A percentile compares a stretch with the other conserved stretches of the same genome.
Evolutionary conservation across 2,797 vertebrate genomes (phyloP).

Genomic region (Sebastes itinus): DNA sequence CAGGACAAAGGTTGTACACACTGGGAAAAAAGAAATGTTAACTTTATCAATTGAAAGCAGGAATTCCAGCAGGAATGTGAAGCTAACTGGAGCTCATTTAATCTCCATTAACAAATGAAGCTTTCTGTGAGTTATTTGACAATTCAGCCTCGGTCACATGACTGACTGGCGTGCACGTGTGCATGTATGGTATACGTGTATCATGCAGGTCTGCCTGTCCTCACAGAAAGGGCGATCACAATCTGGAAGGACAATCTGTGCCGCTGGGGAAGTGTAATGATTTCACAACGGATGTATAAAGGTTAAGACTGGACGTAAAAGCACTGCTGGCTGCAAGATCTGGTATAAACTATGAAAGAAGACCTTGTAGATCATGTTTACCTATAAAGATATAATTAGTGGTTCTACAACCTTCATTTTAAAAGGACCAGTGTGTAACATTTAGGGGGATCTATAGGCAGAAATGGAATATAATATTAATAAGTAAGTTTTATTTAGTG

Average conservation of each 20-base stretch:
- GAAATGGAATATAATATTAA: neutral
- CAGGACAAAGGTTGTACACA: neutral
- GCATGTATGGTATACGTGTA: neutral
- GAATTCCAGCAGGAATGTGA: neutral
- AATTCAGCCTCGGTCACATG: neutral
- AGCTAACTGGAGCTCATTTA: neutral
- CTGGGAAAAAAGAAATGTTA: neutral
- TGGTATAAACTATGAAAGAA: neutral
- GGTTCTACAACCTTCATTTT: neutral
- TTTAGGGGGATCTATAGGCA: neutral
- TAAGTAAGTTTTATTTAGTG: neutral
- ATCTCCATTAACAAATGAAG: neutral
- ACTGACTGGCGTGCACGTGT: neutral
- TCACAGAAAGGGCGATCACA: neutral
- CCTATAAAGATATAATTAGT: neutral
- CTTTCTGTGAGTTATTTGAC: neutral
- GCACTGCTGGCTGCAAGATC: neutral
- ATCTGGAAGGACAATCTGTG: conserved; percentile 9
- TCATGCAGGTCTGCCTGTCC: neutral
- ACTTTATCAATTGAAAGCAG: neutral
- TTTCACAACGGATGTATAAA: neutral
- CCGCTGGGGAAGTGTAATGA: neutral
- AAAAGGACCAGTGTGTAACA: neutral
- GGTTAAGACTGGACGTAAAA: neutral
- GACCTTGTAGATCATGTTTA: neutral